A percentile compares a stretch with the other conserved stretches of the same genome.
phyloP scores from a whole-genome alignment of 2,797 vertebrate genomes.

The Ciconia nigra region DNA sequence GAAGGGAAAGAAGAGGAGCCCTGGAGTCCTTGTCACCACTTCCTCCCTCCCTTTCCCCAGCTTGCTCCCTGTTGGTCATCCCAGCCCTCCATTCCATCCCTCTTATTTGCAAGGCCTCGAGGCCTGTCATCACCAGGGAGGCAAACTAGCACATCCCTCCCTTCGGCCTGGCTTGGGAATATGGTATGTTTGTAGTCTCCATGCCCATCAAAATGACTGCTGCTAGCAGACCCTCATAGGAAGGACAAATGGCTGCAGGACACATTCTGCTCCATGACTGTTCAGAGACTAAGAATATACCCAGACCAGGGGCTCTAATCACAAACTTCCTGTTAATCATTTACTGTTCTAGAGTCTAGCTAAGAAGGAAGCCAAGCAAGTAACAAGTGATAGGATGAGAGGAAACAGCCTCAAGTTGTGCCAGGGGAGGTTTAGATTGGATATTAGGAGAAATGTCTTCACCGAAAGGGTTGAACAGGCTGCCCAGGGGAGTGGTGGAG shows the following conservation, averaged over 20 bases:
- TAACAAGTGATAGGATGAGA: not conserved
- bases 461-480: not conserved
- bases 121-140: slow-evolving; percentile 17
- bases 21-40: slow-evolving; percentile 20
- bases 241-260: not conserved
- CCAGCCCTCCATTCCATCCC: not conserved
- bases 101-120: not conserved
- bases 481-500: not conserved
- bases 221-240: not conserved
- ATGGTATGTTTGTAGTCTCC: not conserved
- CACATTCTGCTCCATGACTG: not conserved
- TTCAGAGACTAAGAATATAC: not conserved
- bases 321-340: not conserved
- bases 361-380: not conserved
- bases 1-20: not conserved
- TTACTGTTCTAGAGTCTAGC: not conserved
- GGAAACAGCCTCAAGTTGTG: not conserved
- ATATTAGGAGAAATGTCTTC: not conserved
- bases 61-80: not conserved
- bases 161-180: not conserved
- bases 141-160: not conserved
- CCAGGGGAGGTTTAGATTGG: not conserved
- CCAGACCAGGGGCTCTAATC: not conserved
- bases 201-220: not conserved
- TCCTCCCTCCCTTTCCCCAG: not conserved